Base-by-base conservation (phyloP, 2,797 vertebrate genomes). In the Benthosema pterotum region DNA sequence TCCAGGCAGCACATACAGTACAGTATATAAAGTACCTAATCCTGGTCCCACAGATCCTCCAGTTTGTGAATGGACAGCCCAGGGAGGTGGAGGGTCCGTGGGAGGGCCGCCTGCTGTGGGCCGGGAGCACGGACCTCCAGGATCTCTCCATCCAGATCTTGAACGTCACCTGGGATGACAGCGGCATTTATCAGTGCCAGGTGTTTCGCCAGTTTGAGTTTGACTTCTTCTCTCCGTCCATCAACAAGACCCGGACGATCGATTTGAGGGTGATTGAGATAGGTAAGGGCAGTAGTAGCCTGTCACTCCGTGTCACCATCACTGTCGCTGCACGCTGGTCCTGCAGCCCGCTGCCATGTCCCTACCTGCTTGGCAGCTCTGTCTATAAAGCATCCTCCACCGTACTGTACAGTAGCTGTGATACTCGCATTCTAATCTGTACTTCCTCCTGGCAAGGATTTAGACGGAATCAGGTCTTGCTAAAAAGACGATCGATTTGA, bases 91-190 rank as follows among this genome's bases (percentile, higher is more conserved):
- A 88, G 0, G 91, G 91, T 56, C 93, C 86, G 0, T 95, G 93
- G 89, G 91, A 89, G 0, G 93, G 91, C 0, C 94, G 97, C 4
- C 82, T 99, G 6, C 52, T 58, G 45, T 99, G 97, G 97, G 94
- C 86, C 0, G 97, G 97, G 3, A 99, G 95, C 82, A 93, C 93
- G 60, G 97, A 99, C 79, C 85, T 98, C 69, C 97, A 99, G 77
- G 96, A 99, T 0, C 80, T 99, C 14, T 98, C 97, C 85, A 94
- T 99, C 79, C 74, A 83, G 0, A 95, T 99, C 72, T 28, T 71
- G 2, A 97, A 97, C 0, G 89, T 97, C 71, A 94, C 91, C 4
- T 67, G 85, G 22, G 93, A 94, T 0, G 97, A 99, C 77, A 94
- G 90, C 0, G 97, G 97, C 14, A 38, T 83, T 56, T 99, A 97